A percentile compares a stretch with the other conserved stretches of the same genome.
Conservation (phyloP, 2,113 vertebrate genomes). For the Pseudopodoces humilis region DNA sequence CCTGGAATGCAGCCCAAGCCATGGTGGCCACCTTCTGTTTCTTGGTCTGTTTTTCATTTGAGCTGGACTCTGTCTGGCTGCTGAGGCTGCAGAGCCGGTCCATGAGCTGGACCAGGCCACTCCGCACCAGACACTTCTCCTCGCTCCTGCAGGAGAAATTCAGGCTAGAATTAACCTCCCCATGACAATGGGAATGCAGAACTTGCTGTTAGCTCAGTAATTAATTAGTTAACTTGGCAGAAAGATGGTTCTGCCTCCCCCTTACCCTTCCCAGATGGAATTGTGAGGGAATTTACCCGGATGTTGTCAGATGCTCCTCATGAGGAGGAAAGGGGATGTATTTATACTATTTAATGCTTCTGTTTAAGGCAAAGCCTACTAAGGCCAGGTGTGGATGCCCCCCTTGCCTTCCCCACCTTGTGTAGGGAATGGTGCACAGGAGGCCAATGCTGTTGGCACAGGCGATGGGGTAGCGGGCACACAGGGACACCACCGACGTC, state of each 20-base stretch:
- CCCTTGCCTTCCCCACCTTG: constrained; percentile 76
- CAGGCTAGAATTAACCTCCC: background rate
- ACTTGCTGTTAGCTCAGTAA: background rate
- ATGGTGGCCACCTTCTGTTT: constrained; percentile 98
- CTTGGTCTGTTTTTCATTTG: constrained; percentile 94
- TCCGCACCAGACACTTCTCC: constrained; percentile 95
- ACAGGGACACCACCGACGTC: constrained; percentile 96
- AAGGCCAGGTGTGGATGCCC: background rate
- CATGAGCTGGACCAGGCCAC: constrained; percentile 97
- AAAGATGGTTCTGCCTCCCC: background rate
- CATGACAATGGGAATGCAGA: background rate
- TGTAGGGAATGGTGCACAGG: constrained; percentile 96
- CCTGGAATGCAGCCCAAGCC: constrained; percentile 99
- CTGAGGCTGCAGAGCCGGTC: constrained; percentile 94
- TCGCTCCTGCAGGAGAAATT: constrained; percentile 82
- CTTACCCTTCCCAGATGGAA: background rate
- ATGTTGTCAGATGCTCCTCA: background rate
- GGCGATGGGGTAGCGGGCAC: constrained; percentile 95
- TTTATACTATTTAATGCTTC: background rate
- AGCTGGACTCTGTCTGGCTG: constrained; percentile 91
- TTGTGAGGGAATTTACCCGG: background rate
- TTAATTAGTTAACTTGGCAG: background rate
- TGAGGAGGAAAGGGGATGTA: background rate
- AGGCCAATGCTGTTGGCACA: constrained; percentile 98
- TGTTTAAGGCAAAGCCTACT: background rate